These are phyloP conservation scores for Eucera pruinosa DNA, from an alignment of 2,888 invertebrate genomes.

Conservation along the genomic window DNA sequence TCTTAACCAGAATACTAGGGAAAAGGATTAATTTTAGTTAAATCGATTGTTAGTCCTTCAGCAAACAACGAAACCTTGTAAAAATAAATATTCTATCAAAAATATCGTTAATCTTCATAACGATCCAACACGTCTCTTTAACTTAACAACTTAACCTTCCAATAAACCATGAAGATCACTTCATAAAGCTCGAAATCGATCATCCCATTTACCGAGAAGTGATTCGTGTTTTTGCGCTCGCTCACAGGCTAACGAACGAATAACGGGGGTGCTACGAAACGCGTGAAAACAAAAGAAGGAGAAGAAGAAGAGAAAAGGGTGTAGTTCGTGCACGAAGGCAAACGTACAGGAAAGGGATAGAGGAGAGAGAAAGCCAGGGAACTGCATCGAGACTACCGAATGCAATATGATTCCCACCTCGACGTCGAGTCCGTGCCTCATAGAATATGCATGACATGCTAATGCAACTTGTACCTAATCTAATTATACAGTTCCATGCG, in stretches of 20 bases:
- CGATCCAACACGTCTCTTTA: too few relatives aligned
- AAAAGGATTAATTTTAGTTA: too few relatives aligned
- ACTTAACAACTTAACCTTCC: background rate
- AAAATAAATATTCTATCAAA: too few relatives aligned
- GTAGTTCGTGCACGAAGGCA: background rate
- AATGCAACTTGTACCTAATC: constrained; percentile 81
- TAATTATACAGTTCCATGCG: constrained; percentile 82
- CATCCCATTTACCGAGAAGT: background rate
- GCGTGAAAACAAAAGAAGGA: constrained; percentile 31
- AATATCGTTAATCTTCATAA: too few relatives aligned
- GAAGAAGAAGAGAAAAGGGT: background rate
- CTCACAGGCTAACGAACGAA: constrained; percentile 32
- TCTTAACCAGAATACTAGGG: too few relatives aligned
- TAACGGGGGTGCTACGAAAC: constrained; percentile 28
- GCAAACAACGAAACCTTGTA: too few relatives aligned
- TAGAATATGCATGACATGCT: constrained; percentile 83
- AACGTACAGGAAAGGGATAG: background rate
- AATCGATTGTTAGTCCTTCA: too few relatives aligned
- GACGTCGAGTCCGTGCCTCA: constrained; percentile 70
- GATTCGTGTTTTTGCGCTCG: constrained; percentile 10
- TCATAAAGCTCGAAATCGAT: background rate
- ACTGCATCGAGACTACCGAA: constrained; percentile 54
- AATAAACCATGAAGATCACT: background rate
- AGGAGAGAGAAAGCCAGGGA: constrained; percentile 32
- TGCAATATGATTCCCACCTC: constrained; percentile 73